Percentiles rank a stretch among this genome's conserved stretches.
Evolutionary conservation across 2,888 invertebrate species (phyloP).

Genomic region (Eulithis prunata): DNA sequence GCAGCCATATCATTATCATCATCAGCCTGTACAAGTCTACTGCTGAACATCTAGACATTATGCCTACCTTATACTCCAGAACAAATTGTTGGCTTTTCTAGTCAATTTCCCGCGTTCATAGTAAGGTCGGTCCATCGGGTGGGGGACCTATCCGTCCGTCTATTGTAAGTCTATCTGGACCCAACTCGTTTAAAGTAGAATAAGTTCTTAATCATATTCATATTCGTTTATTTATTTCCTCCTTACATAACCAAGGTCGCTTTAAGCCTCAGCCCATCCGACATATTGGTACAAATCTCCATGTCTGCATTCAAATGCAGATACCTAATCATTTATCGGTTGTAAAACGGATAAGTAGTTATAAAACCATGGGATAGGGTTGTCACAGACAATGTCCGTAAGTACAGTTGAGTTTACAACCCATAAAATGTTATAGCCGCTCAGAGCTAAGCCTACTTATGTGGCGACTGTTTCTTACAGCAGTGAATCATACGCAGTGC

Average conservation of each 20-base stretch:
- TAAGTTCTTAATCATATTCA: background rate
- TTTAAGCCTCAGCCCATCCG: background rate
- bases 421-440: slow-evolving; percentile 36
- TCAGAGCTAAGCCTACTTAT: slow-evolving; percentile 33
- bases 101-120: no score
- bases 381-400: slow-evolving; percentile 33
- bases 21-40: no score
- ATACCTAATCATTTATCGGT: slow-evolving; percentile 22
- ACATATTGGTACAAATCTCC: slow-evolving; percentile 13
- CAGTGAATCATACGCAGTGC: background rate
- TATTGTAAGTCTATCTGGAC: no score
- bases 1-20: no score
- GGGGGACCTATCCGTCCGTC: no score
- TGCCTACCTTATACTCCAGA: no score
- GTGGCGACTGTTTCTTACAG: slow-evolving; percentile 28
- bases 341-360: slow-evolving; percentile 16
- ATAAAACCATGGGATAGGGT: slow-evolving; percentile 16
- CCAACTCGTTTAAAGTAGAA: background rate
- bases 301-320: slow-evolving; percentile 20
- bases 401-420: slow-evolving; percentile 31
- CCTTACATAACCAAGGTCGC: no score
- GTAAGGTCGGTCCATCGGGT: no score
- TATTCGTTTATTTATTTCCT: no score
- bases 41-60: no score
- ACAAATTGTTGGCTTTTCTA: no score